phyloP scores from a whole-genome alignment of 2,113 vertebrate species.

The Mionectes macconnelli region DNA sequence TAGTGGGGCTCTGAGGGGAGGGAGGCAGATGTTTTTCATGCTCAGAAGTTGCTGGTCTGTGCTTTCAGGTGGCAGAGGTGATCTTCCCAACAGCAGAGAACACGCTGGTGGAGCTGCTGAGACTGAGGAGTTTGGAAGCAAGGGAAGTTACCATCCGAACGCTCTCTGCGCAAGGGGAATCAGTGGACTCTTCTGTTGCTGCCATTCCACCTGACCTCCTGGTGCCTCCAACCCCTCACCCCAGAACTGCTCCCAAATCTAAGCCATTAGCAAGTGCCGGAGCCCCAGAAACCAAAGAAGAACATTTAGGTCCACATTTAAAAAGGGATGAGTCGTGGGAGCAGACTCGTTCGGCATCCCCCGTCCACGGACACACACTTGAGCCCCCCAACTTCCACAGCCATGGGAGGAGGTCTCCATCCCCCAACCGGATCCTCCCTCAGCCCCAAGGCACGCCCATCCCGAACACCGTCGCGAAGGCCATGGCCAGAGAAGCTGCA shows the following conservation, averaged over 20 bases:
- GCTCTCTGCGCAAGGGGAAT: constrained; percentile 92
- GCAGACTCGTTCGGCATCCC: constrained; percentile 75
- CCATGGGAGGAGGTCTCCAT: constrained; percentile 83
- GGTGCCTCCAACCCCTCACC: constrained; percentile 82
- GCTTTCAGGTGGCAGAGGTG: constrained; percentile 87
- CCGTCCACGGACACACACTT: constrained; percentile 75
- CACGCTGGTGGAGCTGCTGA: constrained; percentile 81
- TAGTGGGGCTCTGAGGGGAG: background rate
- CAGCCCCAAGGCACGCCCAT: constrained; percentile 93
- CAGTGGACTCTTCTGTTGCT: constrained; percentile 84
- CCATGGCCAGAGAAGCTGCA: constrained; percentile 94
- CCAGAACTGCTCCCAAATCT: constrained; percentile 78
- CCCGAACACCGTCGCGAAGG: constrained; percentile 90
- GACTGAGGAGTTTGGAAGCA: constrained; percentile 87
- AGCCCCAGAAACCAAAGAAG: constrained; percentile 94
- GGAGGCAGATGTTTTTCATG: background rate
- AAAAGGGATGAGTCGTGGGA: constrained; percentile 85
- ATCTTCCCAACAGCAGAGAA: constrained; percentile 85
- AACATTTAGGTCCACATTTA: constrained; percentile 73
- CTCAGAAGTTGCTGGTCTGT: background rate
- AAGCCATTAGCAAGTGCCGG: constrained; percentile 91
- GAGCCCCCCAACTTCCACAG: constrained; percentile 81
- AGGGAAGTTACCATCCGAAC: constrained; percentile 88
- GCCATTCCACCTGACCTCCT: constrained; percentile 86
- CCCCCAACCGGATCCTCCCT: constrained; percentile 92